Base-by-base conservation (phyloP, 2,113 vertebrate genomes). In the Oryzias woworae region DNA sequence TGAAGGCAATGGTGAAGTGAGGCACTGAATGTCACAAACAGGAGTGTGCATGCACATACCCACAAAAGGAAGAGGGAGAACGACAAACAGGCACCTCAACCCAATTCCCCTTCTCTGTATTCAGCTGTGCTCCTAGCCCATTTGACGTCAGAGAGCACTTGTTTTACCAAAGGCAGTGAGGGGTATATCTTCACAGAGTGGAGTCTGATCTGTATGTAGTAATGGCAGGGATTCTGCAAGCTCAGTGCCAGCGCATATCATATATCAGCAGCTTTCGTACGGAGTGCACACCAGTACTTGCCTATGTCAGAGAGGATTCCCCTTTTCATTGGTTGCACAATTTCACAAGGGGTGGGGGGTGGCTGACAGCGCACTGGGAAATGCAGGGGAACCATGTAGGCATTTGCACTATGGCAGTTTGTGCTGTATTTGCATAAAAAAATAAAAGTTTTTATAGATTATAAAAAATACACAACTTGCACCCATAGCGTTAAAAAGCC, bases 231-330 rank as follows among this genome's bases (percentile, higher is more conserved):
- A 73, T 58, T 84, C 65, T 84, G 69, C 69, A 67, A 68, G 58
- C 70, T 81, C 68, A 69, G 75, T 80, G 78, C 62, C 58, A 77
- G 48, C 68, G 59, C 67, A 77, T 78, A 80, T 81, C 64, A 74
- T 75, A 81, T 61, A 81, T 83, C 75, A 70, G 75, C 80, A 62
- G 66, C 22, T n/a, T 46, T 66, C 16, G 18, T 23, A 22, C 63
- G 74, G 65, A 81, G 73, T 50, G 62, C 16, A 45, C 26, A 54
- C 24, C 68, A 69, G 67, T 73, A 74, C 73, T 77, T 53, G 69
- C 68, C 62, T 79, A 45, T 86, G 82, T 83, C 80, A 83, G 77
- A 83, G 88, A 90, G 89, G 88, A 90, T 90, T 90, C 88, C 88
- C 88, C 80, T 83, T 82, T 84, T 77, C 62, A 72, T 82, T 60